phyloP scores from a whole-genome alignment of 2,113 vertebrate species.

The Helogale parvula region DNA sequence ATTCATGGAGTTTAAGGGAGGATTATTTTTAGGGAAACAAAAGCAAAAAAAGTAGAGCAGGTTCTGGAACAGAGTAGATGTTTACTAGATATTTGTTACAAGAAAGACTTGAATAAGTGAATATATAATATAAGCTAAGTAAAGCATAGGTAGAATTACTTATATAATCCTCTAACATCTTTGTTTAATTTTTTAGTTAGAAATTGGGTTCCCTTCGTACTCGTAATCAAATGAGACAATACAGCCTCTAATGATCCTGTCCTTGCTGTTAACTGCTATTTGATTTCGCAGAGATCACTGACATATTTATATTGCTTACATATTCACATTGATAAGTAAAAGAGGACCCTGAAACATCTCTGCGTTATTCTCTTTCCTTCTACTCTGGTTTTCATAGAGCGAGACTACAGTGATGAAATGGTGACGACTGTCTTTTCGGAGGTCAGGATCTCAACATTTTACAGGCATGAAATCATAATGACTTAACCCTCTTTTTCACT shows the following conservation, averaged over 20 bases:
- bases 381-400: background rate
- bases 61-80: conserved; percentile 20
- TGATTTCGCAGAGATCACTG: background rate
- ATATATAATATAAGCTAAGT: background rate
- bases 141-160: background rate
- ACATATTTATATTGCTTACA: background rate
- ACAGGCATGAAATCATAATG: conserved; percentile 56
- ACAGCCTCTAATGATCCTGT: background rate
- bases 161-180: background rate
- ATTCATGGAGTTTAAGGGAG: background rate
- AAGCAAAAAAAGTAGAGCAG: background rate
- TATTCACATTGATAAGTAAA: background rate
- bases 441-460: conserved; percentile 49
- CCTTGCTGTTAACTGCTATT: background rate
- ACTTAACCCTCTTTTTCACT: conserved; percentile 46
- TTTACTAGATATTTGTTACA: conserved; percentile 12
- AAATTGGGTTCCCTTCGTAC: background rate
- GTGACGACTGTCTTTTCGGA: conserved; percentile 16
- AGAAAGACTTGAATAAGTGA: background rate
- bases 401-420: conserved; percentile 15
- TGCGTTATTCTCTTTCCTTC: background rate
- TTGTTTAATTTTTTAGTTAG: background rate
- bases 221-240: background rate
- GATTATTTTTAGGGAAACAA: conserved; percentile 18
- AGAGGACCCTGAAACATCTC: background rate